Percentiles rank a stretch among this genome's conserved stretches.
Conservation (phyloP, 2,797 vertebrate genomes). For the Crocodylus rhombifer region DNA sequence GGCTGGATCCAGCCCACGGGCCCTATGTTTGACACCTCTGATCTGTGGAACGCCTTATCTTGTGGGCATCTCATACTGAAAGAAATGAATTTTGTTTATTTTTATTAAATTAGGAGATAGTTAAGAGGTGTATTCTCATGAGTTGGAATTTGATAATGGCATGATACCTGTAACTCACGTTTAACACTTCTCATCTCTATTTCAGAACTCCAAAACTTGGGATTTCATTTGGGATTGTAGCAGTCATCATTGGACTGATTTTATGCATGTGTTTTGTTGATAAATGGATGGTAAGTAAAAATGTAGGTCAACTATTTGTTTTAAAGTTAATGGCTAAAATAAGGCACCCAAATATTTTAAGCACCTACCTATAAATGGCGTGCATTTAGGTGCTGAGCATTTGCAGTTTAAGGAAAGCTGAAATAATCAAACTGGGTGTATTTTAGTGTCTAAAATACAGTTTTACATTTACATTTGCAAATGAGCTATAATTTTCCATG, state of each 20-base stretch:
- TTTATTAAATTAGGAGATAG: background rate
- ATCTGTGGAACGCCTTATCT: background rate
- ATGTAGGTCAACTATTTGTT: background rate
- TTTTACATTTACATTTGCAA: background rate
- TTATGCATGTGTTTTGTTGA: slow-evolving; percentile 90
- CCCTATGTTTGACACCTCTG: background rate
- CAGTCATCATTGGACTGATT: slow-evolving; percentile 84
- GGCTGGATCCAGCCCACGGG: too few species aligned
- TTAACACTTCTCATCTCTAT: slow-evolving; percentile 17
- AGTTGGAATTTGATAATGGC: background rate
- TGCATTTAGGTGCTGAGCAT: background rate
- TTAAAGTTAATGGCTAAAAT: background rate
- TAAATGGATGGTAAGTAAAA: slow-evolving; percentile 88
- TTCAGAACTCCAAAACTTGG: slow-evolving; percentile 83
- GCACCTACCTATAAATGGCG: background rate
- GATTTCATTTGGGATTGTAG: slow-evolving; percentile 86
- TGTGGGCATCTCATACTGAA: background rate
- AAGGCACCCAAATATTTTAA: background rate
- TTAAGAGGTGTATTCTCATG: background rate
- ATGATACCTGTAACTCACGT: background rate
- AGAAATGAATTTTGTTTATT: background rate
- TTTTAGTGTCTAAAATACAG: background rate
- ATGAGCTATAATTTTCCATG: background rate
- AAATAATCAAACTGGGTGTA: background rate
- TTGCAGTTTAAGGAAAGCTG: background rate